Conservation (phyloP, 2,797 vertebrate species). For the Enteromius radiatus region DNA sequence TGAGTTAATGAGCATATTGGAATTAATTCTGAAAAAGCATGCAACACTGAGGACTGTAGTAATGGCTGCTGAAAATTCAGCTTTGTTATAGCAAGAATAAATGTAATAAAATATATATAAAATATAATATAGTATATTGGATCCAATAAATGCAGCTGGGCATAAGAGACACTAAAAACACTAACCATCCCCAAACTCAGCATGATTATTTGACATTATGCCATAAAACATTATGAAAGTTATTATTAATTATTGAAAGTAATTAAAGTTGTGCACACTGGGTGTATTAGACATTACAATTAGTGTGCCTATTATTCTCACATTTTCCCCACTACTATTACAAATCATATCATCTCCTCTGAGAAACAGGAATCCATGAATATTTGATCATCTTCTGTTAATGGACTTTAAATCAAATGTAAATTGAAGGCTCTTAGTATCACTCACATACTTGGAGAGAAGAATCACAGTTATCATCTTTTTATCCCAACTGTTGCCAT, state of each 20-base stretch:
- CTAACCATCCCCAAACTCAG: not conserved
- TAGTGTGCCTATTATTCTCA: not conserved
- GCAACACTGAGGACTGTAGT: not conserved
- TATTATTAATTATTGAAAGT: not conserved
- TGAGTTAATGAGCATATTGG: not conserved
- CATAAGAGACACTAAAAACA: not conserved
- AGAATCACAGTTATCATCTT: slow-evolving; percentile 8
- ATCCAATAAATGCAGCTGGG: not conserved
- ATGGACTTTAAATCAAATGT: slow-evolving; percentile 68
- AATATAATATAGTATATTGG: not conserved
- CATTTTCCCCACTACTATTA: slow-evolving; percentile 19
- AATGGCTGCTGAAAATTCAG: not conserved
- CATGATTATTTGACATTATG: not conserved
- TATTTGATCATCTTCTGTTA: slow-evolving; percentile 65
- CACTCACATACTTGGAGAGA: slow-evolving; percentile 36
- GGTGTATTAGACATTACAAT: not conserved
- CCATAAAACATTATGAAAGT: not conserved
- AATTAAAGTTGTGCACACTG: not conserved
- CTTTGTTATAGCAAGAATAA: not conserved
- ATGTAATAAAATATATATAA: not conserved
- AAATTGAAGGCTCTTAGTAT: slow-evolving; percentile 59
- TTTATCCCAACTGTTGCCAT: slow-evolving; percentile 34
- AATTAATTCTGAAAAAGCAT: not conserved
- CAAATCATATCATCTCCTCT: slow-evolving; percentile 35
- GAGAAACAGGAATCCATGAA: slow-evolving; percentile 58